Evolutionary conservation across 2,797 vertebrate species (phyloP).

Genomic region (Kryptolebias ocellatus): DNA sequence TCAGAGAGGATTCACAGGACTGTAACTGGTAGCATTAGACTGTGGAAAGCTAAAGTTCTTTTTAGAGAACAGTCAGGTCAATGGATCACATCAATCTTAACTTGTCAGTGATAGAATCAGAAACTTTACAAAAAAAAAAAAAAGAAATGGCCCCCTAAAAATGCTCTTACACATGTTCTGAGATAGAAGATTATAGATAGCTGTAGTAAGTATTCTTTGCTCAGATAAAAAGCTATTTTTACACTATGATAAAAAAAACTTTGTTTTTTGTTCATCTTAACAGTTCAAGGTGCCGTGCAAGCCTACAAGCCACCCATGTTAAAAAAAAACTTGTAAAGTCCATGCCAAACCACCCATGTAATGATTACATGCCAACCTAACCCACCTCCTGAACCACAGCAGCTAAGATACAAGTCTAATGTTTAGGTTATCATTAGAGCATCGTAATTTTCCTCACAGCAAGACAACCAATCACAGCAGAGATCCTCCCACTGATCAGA

Average conservation of each 20-base stretch:
- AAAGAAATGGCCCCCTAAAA: too few species aligned
- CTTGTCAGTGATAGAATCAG: background rate
- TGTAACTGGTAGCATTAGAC: background rate
- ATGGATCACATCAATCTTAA: background rate
- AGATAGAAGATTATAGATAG: too few species aligned
- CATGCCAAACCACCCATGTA: background rate
- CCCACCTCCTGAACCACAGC: background rate
- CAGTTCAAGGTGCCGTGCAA: background rate
- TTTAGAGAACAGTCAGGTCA: background rate
- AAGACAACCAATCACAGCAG: background rate
- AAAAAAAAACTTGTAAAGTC: background rate
- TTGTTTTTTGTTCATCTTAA: too few species aligned
- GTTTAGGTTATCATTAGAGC: background rate
- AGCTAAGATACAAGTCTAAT: background rate
- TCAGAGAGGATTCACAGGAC: background rate
- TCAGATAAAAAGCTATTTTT: too few species aligned
- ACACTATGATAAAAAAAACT: too few species aligned
- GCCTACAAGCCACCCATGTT: too few species aligned
- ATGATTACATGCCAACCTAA: background rate
- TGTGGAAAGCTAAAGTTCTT: background rate
- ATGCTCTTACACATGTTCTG: too few species aligned
- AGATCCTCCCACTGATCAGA: background rate
- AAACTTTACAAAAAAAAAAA: background rate
- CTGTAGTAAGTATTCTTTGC: too few species aligned
- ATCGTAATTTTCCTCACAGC: background rate